Conservation (phyloP, 92 coral and sea anemone genomes). For the Parazoanthus atlanticus region DNA sequence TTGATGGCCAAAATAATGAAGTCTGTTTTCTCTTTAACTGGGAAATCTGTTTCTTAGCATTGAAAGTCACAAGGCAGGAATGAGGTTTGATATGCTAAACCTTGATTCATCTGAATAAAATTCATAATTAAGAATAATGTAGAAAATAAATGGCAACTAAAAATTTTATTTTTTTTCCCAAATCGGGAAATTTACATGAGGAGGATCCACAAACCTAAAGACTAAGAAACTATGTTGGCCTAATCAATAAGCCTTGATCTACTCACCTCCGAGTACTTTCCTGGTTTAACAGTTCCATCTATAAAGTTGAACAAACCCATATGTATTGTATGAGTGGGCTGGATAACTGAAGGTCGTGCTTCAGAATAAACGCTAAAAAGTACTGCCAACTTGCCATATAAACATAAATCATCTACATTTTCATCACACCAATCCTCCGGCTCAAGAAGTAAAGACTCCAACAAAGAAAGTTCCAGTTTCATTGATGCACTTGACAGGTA, state of each 20-base stretch:
- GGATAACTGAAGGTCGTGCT: neutral
- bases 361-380: neutral
- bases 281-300: constrained; percentile 31
- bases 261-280: constrained; percentile 20
- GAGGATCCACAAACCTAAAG: no score
- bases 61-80: no score
- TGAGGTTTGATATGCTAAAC: no score
- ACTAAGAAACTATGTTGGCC: no score
- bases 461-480: constrained; percentile 29
- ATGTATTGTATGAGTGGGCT: neutral
- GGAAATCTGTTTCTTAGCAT: no score
- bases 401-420: neutral
- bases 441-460: constrained; percentile 22
- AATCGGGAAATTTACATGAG: no score
- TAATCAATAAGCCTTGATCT: neutral
- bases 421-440: neutral
- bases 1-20: no score
- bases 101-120: no score
- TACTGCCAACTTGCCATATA: constrained; percentile 27
- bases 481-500: neutral
- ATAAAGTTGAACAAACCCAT: constrained; percentile 23
- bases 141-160: no score
- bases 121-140: no score
- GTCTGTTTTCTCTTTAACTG: no score
- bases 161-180: no score